Percentiles rank a stretch among this genome's conserved stretches.
These are phyloP conservation scores for Lagocephalus sceleratus DNA, from an alignment of 2,797 vertebrate genomes.

Conservation along the genomic window DNA sequence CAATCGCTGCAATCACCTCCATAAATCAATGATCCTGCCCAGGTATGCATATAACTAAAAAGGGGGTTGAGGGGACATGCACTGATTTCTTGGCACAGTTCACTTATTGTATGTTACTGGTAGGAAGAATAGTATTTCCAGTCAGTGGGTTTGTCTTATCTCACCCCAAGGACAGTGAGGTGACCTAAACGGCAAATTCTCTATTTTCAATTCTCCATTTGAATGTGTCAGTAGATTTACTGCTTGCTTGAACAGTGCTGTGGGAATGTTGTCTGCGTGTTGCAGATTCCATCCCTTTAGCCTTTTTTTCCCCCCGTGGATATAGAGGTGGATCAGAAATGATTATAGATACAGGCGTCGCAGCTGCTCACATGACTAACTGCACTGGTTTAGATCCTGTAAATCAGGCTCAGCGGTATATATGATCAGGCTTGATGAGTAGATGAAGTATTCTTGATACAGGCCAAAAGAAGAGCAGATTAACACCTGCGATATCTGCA, in stretches of 20 bases:
- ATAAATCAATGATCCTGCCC: background rate
- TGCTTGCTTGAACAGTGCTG: constrained; percentile 17
- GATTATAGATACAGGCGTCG: constrained; percentile 21
- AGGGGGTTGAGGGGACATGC: too few species aligned
- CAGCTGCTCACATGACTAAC: constrained; percentile 24
- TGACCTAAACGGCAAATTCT: constrained; percentile 13
- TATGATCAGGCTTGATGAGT: constrained; percentile 12
- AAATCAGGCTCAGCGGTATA: constrained; percentile 19
- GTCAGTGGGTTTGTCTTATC: constrained; percentile 5
- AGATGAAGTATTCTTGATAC: background rate
- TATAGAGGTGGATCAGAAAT: constrained; percentile 41
- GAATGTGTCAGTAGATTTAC: constrained; percentile 17
- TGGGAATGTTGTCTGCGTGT: constrained; percentile 40
- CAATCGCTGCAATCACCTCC: background rate
- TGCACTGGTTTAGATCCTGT: constrained; percentile 1
- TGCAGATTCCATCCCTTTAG: constrained; percentile 22
- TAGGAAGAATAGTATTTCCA: too few species aligned
- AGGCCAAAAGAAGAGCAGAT: constrained; percentile 14
- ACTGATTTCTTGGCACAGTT: too few species aligned
- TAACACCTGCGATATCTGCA: constrained; percentile 2
- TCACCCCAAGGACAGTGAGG: background rate
- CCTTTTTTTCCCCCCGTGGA: constrained; percentile 1
- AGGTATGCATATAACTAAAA: background rate
- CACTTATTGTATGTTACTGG: too few species aligned
- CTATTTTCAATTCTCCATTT: constrained; percentile 21